Conservation (phyloP, 2,797 vertebrate species). For the Sebastolobus alascanus region DNA sequence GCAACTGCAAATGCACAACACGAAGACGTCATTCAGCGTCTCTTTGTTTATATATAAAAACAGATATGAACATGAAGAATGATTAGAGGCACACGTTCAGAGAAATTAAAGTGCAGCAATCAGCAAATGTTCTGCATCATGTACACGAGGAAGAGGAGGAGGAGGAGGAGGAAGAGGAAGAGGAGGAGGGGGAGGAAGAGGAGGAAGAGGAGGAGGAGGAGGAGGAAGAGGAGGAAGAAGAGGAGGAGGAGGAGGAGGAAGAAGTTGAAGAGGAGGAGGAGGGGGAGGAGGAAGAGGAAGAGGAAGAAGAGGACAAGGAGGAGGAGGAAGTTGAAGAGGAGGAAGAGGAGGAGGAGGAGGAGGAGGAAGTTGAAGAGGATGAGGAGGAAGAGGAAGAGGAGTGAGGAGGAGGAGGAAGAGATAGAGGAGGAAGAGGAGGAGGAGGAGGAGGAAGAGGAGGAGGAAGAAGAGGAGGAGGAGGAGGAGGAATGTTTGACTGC, state of each 20-base stretch:
- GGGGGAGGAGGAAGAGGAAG: neutral
- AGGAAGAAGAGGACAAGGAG: neutral
- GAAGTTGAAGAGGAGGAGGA: neutral
- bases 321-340: too few relatives aligned
- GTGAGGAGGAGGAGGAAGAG: too few relatives aligned
- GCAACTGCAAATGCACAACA: slow-evolving; percentile 57
- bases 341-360: too few relatives aligned
- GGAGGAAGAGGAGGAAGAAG: too few relatives aligned
- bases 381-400: too few relatives aligned
- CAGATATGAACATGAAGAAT: slow-evolving; percentile 59
- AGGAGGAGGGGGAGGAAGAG: neutral
- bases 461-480: fast-evolving
- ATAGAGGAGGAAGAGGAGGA: neutral
- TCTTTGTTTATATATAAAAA: slow-evolving; percentile 56
- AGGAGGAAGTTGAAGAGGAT: too few relatives aligned
- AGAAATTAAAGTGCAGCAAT: slow-evolving; percentile 71
- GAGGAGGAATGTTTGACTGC: neutral
- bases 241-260: neutral
- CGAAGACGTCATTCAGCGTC: slow-evolving; percentile 27
- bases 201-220: too few relatives aligned
- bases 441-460: neutral
- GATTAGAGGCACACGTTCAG: slow-evolving; percentile 72
- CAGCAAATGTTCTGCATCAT: slow-evolving; percentile 58
- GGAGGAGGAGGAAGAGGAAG: neutral
- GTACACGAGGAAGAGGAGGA: neutral